These are phyloP conservation scores for Aporophyla nigra DNA, from an alignment of 2,888 invertebrate genomes.

Conservation along the genomic window DNA sequence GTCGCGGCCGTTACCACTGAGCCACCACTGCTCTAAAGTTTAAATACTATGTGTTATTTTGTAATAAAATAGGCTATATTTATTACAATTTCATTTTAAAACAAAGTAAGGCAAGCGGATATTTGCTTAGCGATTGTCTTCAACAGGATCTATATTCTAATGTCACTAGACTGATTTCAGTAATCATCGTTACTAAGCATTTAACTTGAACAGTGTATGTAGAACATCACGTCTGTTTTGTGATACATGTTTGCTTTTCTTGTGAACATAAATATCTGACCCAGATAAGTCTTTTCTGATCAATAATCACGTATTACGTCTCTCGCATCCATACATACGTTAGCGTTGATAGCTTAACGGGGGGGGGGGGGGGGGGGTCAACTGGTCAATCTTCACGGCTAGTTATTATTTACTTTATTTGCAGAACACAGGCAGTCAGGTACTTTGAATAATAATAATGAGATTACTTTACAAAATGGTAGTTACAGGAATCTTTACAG, in stretches of 20 bases:
- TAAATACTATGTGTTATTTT: background rate
- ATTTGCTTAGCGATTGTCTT: conserved; percentile 23
- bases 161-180: conserved; percentile 34
- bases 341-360: conserved; percentile 27
- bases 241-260: conserved; percentile 57
- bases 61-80: background rate
- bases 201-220: conserved; percentile 37
- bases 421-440: background rate
- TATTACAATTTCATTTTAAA: background rate
- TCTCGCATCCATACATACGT: conserved; percentile 36
- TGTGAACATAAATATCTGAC: conserved; percentile 67
- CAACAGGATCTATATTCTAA: conserved; percentile 20
- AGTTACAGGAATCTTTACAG: background rate
- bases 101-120: conserved; percentile 12
- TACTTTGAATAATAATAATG: background rate
- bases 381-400: conserved; percentile 8
- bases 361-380: conserved; percentile 19
- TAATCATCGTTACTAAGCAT: conserved; percentile 52
- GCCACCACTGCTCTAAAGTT: no score
- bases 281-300: conserved; percentile 68
- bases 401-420: conserved; percentile 14
- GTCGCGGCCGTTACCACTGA: no score
- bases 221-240: conserved; percentile 62
- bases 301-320: conserved; percentile 64
- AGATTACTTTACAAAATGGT: background rate